These are phyloP conservation scores for Agonopterix subpropinquella DNA, from an alignment of 2,888 invertebrate genomes.

Conservation along the genomic window DNA sequence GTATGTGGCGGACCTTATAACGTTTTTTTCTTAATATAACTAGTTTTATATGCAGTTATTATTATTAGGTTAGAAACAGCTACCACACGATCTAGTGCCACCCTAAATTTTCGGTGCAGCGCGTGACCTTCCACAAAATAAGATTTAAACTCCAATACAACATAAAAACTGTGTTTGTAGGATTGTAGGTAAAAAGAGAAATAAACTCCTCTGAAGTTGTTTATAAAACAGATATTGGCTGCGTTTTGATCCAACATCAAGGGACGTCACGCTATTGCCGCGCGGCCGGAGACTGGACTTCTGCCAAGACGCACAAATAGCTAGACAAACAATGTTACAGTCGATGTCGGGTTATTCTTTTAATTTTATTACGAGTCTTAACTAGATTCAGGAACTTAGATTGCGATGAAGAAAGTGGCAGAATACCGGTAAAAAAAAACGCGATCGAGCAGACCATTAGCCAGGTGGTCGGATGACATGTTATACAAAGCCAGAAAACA, in stretches of 20 bases:
- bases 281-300: slow-evolving; percentile 1
- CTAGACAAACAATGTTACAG: slow-evolving; percentile 7
- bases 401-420: no score
- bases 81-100: no score
- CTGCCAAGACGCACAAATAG: slow-evolving; percentile 7
- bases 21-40: no score
- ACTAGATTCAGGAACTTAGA: no score
- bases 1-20: no score
- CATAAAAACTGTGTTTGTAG: not conserved
- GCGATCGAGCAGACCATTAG: no score
- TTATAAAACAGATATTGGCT: not conserved
- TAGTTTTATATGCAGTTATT: no score
- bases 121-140: not conserved
- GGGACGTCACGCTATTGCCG: slow-evolving; percentile 1
- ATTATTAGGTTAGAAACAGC: no score
- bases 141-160: not conserved
- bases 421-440: no score
- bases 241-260: slow-evolving; percentile 2
- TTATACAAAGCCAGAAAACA: no score
- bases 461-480: no score
- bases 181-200: not conserved
- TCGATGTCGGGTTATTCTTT: not conserved
- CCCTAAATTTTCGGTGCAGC: no score
- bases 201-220: not conserved
- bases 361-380: not conserved